Base-by-base conservation (phyloP, 53 echinoderm and acorn worm species). In the Zoroaster sp. region DNA sequence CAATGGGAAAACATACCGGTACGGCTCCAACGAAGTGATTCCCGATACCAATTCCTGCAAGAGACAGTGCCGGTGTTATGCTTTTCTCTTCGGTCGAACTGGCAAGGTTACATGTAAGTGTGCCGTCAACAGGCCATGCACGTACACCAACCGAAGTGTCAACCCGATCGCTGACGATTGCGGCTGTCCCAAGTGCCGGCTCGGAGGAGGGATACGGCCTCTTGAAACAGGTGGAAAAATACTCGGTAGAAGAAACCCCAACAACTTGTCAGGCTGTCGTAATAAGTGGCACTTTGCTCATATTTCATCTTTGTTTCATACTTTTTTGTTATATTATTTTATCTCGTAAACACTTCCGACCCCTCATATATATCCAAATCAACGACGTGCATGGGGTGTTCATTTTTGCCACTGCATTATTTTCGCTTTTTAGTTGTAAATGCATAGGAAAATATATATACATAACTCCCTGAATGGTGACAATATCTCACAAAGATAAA, bases 51-150 rank as follows among this genome's bases (percentile, higher is more conserved):
- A 41, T 13, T 32, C 76, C 49, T 76, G 76, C 49, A 76, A 76
- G 49, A 49, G 17, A 40, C 76, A 76, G 76, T 76, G 76, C 76
- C 76, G 51, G 18, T 76, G 76, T 17, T 76, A 32, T 47, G 76
- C 76, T 1, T 76, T 47, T 76, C 76, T 76, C 76, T 76, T 76
- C 76, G 76, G 76, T 46, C 35, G 76, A 33, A 76, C 76, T 17
- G 76, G 76, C 35, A 46, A 76, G 46, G 51, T 76, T 15, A 17
- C 32, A n/a, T n/a, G n/a, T n/a, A n/a, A n/a, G n/a, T 51, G 76
- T 1, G 49, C 32, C 13, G 46, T 76, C 32, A 76, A 49, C 28
- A 76, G 18, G 49, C 76, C 30, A 17, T 76, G 76, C 34, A 31
- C 31, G 34, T 76, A 49, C 47, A 76, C 47, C 76, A 76, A 76